These are phyloP conservation scores for Ameiurus melas DNA, from an alignment of 2,113 vertebrate genomes.

Conservation along the genomic window DNA sequence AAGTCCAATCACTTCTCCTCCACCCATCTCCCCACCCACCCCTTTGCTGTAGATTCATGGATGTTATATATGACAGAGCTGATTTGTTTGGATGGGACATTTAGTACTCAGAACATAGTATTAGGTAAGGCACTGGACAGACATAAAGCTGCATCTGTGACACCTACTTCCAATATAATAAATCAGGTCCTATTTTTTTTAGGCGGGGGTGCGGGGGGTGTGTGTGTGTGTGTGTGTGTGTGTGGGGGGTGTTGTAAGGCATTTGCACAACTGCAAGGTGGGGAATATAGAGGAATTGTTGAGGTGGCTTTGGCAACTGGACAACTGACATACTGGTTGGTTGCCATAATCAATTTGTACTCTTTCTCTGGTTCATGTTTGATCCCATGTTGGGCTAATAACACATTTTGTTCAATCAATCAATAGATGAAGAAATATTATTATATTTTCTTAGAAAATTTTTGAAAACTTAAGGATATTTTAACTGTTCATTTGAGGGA, in stretches of 20 bases:
- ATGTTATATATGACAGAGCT: conserved; percentile 16
- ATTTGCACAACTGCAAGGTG: not conserved
- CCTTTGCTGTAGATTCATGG: not conserved
- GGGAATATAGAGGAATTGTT: not conserved
- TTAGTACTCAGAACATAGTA: conserved; percentile 14
- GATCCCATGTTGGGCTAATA: conserved; percentile 58
- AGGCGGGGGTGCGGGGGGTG: not conserved
- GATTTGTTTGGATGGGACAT: conserved; percentile 12
- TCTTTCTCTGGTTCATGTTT: conserved; percentile 56
- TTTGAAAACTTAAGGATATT: not conserved
- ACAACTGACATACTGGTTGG: conserved; percentile 58
- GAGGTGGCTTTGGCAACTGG: not conserved
- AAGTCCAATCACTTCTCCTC: conserved; percentile 19
- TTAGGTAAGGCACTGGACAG: not conserved
- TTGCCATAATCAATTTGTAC: conserved; percentile 53
- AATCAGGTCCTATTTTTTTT: not conserved
- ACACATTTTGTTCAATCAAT: conserved; percentile 60
- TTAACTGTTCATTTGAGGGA: not conserved
- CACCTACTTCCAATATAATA: not conserved
- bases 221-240: too few species aligned
- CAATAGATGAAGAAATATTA: conserved; percentile 60
- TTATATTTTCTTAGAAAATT: conserved; percentile 29
- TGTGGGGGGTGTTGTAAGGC: not conserved
- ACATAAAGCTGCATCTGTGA: not conserved
- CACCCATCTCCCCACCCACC: not conserved